These are phyloP conservation scores for Gadus chalcogrammus DNA, from an alignment of 2,113 vertebrate genomes.

Conservation along the genomic window DNA sequence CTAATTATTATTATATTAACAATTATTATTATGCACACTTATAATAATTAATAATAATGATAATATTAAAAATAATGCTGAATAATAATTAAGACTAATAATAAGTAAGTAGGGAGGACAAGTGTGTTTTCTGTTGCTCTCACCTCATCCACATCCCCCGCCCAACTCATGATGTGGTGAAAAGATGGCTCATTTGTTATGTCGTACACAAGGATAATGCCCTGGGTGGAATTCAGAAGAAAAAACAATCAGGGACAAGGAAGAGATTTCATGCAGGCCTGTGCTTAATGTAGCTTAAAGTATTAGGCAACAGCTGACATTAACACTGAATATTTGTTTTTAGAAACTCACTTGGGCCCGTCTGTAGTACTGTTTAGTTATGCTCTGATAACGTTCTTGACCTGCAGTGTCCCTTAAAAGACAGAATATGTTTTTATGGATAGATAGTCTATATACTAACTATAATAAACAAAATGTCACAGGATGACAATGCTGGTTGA, in stretches of 20 bases:
- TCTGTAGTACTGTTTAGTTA: constrained; percentile 97
- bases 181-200: constrained; percentile 87
- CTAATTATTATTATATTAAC: no score
- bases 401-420: constrained; percentile 90
- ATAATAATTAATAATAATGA: no score
- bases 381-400: constrained; percentile 95
- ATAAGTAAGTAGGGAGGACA: not conserved
- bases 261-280: no score
- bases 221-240: constrained; percentile 64
- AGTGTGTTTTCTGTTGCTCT: constrained; percentile 27
- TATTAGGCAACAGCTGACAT: not conserved
- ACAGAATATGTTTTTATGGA: constrained; percentile 31
- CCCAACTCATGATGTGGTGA: constrained; percentile 96
- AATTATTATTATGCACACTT: no score
- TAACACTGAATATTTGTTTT: not conserved
- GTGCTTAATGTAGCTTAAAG: not conserved
- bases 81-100: not conserved
- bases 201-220: constrained; percentile 94
- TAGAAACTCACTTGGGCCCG: constrained; percentile 83
- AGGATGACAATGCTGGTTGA: not conserved
- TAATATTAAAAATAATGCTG: not conserved
- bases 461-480: not conserved
- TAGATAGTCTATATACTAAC: not conserved
- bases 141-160: constrained; percentile 94
- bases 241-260: not conserved